These are phyloP conservation scores for Drosophila prosaltans DNA, from an alignment of 1,140 invertebrate genomes.

Conservation along the genomic window DNA sequence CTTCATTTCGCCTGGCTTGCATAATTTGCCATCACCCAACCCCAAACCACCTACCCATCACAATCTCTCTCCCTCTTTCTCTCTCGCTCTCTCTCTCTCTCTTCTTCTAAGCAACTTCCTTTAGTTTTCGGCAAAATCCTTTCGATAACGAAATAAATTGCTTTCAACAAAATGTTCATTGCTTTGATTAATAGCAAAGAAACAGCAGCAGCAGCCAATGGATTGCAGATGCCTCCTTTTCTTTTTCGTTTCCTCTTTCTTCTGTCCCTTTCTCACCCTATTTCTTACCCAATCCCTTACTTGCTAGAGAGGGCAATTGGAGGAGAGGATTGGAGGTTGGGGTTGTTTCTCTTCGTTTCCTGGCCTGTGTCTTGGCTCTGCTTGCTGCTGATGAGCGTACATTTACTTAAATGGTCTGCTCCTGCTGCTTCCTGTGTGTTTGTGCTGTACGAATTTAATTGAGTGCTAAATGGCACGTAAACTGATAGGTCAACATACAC, in stretches of 20 bases:
- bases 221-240: conserved; percentile 38
- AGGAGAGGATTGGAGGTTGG: no score
- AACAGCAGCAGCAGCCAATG: conserved; percentile 41
- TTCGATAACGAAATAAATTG: conserved; percentile 80
- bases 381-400: conserved; percentile 68
- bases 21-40: conserved; percentile 36
- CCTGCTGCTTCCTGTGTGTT: conserved; percentile 52
- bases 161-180: conserved; percentile 76
- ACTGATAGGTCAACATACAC: conserved; percentile 77
- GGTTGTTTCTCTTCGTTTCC: not conserved
- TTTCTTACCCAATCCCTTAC: no score
- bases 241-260: conserved; percentile 3
- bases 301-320: no score
- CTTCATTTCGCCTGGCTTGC: conserved; percentile 43
- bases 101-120: conserved; percentile 25
- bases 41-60: no score
- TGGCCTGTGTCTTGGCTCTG: conserved; percentile 13
- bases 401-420: conserved; percentile 68
- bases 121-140: conserved; percentile 44
- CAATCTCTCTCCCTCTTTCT: not conserved
- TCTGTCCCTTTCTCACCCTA: not conserved
- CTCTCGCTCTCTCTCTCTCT: not conserved
- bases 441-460: conserved; percentile 76
- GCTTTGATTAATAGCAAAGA: conserved; percentile 70
- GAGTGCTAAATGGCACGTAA: conserved; percentile 83